Conservation (phyloP, 2,113 vertebrate species). For the Carassius carassius region DNA sequence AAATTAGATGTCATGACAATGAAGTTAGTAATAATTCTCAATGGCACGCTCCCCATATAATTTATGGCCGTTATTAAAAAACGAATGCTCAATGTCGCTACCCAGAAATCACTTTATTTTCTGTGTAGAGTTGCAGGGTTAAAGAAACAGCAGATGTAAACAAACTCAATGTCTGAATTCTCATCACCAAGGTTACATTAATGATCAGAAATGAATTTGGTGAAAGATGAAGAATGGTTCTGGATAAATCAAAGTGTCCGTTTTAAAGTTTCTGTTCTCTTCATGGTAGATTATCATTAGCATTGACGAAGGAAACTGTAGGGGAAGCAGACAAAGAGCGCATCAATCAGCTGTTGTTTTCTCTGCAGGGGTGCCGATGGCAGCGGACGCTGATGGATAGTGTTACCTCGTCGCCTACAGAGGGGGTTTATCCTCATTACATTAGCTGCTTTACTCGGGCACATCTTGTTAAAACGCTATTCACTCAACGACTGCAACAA, state of each 20-base stretch:
- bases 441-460: conserved; percentile 28
- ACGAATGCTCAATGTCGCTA: neutral
- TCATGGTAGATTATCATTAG: neutral
- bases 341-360: conserved; percentile 48
- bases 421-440: conserved; percentile 50
- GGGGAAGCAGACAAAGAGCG: conserved; percentile 24
- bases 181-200: neutral
- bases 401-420: conserved; percentile 48
- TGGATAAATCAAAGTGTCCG: neutral
- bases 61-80: neutral
- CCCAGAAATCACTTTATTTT: neutral
- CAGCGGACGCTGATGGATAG: conserved; percentile 42
- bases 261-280: neutral
- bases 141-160: neutral
- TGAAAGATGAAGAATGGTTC: neutral
- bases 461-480: conserved; percentile 21
- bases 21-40: neutral
- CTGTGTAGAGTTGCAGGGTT: neutral
- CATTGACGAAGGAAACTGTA: neutral
- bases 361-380: neutral
- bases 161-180: neutral
- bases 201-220: neutral
- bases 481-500: conserved; percentile 11
- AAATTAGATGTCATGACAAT: neutral
- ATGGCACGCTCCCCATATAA: neutral